Percentiles rank a stretch among this genome's conserved stretches.
Conservation (phyloP, 2,888 invertebrate species). For the Maniola hyperantus region DNA sequence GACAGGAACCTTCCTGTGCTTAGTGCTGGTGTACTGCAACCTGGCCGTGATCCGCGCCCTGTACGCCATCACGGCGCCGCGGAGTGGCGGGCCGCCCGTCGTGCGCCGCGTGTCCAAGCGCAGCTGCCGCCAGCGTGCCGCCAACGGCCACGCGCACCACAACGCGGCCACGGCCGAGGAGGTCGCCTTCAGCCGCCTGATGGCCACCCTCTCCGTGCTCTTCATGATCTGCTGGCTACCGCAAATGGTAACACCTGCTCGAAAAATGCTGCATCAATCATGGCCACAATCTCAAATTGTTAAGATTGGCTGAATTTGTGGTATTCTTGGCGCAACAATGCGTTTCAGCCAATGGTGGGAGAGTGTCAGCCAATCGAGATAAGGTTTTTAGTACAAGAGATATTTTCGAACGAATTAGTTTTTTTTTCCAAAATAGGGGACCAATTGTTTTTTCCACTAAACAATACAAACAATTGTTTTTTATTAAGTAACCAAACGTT, state of each 20-base stretch:
- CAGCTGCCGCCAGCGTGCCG: conserved; percentile 59
- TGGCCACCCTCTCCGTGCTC: conserved; percentile 91
- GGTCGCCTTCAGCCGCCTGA: conserved; percentile 91
- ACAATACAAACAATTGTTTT: too few relatives aligned
- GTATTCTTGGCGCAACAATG: too few relatives aligned
- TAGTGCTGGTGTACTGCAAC: conserved; percentile 91
- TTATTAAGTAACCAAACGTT: too few relatives aligned
- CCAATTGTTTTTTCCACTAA: too few relatives aligned
- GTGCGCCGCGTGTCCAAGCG: conserved; percentile 66
- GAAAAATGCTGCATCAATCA: too few relatives aligned
- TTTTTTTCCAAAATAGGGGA: too few relatives aligned
- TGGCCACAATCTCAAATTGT: too few relatives aligned
- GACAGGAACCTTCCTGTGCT: conserved; percentile 87
- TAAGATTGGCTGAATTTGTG: too few relatives aligned
- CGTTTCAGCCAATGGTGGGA: too few relatives aligned
- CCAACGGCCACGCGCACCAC: conserved; percentile 49
- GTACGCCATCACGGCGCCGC: conserved; percentile 79
- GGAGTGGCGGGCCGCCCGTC: conserved; percentile 52
- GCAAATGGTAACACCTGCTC: conserved; percentile 88
- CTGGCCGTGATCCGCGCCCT: conserved; percentile 90
- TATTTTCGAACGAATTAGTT: too few relatives aligned
- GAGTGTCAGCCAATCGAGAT: too few relatives aligned
- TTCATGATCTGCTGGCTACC: conserved; percentile 95
- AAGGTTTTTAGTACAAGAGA: too few relatives aligned
- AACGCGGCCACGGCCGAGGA: conserved; percentile 89